Base-by-base conservation (phyloP, 2,888 invertebrate species). In the Diloba caeruleocephala region DNA sequence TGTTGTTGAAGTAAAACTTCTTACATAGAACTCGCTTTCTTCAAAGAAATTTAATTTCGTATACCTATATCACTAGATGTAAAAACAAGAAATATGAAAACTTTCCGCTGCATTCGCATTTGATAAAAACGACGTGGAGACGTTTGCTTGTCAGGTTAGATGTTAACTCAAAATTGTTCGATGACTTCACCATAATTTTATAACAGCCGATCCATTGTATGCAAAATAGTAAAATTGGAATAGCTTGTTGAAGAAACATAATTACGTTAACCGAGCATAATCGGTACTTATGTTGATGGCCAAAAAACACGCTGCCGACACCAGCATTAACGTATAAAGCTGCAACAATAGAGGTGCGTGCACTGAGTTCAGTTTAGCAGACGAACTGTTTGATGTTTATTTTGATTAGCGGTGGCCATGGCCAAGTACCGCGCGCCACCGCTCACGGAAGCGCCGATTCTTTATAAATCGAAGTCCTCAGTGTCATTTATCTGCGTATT, bases 401-500 rank as follows among this genome's bases (percentile, higher is more conserved):
- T 84, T 83, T 80, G 80, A 82, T 80, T 1, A 80, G 33, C 54
- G 42, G 70, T 77, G 72, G 63, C 74, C 65, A 60, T 60, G 57
- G 59, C 71, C 82, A 81, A 78, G 78, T 76, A 76, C 70, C 58
- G 60, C 55, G 34, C 9, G 33, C 1, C 26, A 6, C 8, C 68
- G 68, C 23, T 70, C 71, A 58, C 84, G 85, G 84, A 85, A 86
- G 76, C 73, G 52, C 46, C 69, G 61, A 62, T 73, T 75, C 78
- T 80, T 78, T 81, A 79, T 79, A 79, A 74, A 74, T 77, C 66
- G 64, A 78, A 75, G 56, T 79, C 69, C 83, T 72, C 78, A 78
- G 77, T 81, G 83, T 80, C 78, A 85, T 80, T 71, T 61, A 81
- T 81, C 68, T 74, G 69, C 74, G 77, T 79, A 81, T 79, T 78